Base-by-base conservation (phyloP, 2,888 invertebrate species). In the Mylabris sibirica region DNA sequence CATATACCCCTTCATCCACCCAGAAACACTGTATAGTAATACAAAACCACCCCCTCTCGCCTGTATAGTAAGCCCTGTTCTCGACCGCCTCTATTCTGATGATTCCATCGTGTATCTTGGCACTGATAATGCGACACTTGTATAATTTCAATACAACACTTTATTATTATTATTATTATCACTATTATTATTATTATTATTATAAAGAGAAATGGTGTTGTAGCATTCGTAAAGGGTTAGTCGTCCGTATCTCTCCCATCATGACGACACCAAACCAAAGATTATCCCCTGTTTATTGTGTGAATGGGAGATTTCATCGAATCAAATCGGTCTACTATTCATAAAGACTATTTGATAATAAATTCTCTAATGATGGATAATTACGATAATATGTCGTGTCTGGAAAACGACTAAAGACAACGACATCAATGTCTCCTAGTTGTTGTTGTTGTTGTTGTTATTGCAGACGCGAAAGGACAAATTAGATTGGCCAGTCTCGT, bases 1-100 rank as follows among this genome's bases (percentile, higher is more conserved):
- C 86, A 88, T 89, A 88, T 88, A 89, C 89, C 89, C 89, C 89
- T 89, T 88, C 88, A 88, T 88, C 88, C 88, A 88, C 88, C 88
- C 82, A 79, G 82, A 77, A 82, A 83, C 82, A 81, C 81, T 82
- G 82, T 81, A 44, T 44, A 44, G 44, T 44, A 80, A 79, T 80
- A 78, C 78, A 78, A 78, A 79, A 75, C 78, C 79, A 77, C 87
- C 87, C 87, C 87, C 87, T 86, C 24, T 3, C 87, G 86, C 26
- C 14, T 20, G 17, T 38, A 49, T 49, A 11, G 11, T 53, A 49
- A 49, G 8, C 49, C 59, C 87, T 85, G 86, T 87, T 86, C 86
- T 87, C 86, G 61, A 59, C 64, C 66, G 87, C 86, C 85, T 85
- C 85, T 86, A 85, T 86, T 86, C 85, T 85, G 20, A 57, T 59